Conservation (phyloP, 2,797 vertebrate genomes). For the Anguilla marmorata region DNA sequence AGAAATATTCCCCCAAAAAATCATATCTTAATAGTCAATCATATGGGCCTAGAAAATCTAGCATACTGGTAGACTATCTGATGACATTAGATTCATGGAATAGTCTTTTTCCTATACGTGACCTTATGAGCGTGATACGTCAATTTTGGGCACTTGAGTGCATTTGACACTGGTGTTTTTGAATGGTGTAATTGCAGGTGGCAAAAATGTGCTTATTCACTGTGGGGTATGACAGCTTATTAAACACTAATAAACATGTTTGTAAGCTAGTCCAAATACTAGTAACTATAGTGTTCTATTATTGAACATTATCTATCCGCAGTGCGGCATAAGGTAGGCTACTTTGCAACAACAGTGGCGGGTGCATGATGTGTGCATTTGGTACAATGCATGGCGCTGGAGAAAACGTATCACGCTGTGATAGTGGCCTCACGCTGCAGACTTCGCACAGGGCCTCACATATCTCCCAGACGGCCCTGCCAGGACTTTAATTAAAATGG, state of each 20-base stretch:
- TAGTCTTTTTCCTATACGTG: too few species aligned
- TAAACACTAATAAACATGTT: background rate
- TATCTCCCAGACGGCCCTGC: background rate
- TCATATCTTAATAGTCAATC: background rate
- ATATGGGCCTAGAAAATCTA: background rate
- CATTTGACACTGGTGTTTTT: background rate
- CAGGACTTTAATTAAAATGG: conserved; percentile 40
- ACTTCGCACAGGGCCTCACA: background rate
- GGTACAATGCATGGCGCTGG: background rate
- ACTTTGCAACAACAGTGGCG: background rate
- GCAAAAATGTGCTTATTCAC: background rate
- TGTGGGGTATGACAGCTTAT: background rate
- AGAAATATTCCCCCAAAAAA: background rate
- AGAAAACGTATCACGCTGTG: background rate
- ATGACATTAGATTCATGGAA: background rate
- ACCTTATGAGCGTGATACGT: background rate
- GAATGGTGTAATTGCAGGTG: background rate
- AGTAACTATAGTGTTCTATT: background rate
- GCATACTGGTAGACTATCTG: background rate
- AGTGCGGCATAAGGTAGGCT: background rate
- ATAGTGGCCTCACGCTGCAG: background rate
- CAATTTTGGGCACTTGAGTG: background rate
- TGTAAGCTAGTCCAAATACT: background rate
- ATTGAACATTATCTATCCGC: background rate
- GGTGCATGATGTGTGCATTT: background rate